Conservation (phyloP, 1,140 invertebrate species). For the Linepithema humile region DNA sequence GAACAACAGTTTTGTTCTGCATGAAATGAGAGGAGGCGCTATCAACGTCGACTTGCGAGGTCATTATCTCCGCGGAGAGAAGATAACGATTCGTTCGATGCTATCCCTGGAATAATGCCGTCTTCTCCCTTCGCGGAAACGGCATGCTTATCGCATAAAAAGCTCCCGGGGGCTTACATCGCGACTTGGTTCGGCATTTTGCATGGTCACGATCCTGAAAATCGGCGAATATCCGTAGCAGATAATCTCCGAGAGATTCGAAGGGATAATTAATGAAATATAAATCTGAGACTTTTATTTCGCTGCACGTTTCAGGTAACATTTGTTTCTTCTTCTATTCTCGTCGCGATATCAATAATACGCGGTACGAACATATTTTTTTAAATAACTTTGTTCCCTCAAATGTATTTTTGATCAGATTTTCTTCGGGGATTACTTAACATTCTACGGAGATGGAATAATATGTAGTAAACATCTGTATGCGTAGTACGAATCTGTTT, state of each 20-base stretch:
- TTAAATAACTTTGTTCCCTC: neutral
- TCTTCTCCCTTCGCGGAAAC: neutral
- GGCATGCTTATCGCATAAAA: conserved; percentile 58
- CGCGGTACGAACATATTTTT: neutral
- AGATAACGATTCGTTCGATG: conserved; percentile 67
- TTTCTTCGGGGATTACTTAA: neutral
- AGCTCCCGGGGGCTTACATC: conserved; percentile 13
- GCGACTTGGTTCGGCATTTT: conserved; percentile 51
- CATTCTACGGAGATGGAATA: neutral
- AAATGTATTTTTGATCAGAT: neutral
- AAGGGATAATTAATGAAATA: conserved; percentile 50
- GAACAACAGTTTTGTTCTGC: conserved; percentile 64
- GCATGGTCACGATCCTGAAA: conserved; percentile 50
- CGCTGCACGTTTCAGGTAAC: neutral
- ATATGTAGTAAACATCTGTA: neutral
- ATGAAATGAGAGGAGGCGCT: conserved; percentile 34
- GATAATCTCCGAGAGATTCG: conserved; percentile 4
- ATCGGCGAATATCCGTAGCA: conserved; percentile 4
- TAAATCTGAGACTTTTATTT: conserved; percentile 45
- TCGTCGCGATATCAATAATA: neutral
- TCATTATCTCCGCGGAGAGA: conserved; percentile 58
- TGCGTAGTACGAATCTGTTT: neutral
- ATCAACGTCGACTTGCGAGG: conserved; percentile 30
- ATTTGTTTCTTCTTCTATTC: neutral
- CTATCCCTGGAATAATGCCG: conserved; percentile 44